Base-by-base conservation (phyloP, 2,113 vertebrate species). In the Chlorodrepanis virens region DNA sequence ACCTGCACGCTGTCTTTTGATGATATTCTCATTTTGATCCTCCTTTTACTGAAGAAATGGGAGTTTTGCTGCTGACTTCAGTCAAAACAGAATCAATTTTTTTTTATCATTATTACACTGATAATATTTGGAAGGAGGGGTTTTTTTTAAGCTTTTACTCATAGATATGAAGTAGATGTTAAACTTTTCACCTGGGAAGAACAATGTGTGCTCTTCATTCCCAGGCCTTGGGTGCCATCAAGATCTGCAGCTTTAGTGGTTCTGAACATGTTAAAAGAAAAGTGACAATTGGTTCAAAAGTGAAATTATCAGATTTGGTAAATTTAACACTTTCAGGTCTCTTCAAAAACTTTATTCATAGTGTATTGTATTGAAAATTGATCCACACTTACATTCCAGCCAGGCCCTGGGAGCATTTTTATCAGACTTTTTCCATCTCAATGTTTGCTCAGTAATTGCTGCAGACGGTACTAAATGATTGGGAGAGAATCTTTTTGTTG, bases 1-100 rank as follows among this genome's bases (percentile, higher is more conserved):
- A 72, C 59, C 68, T 52, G n/a, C 67, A 40, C 42, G 6, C 17
- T 63, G 47, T 59, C 82, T 85, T 93, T 71, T 95, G 83, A 92
- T 83, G 71, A 54, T 81, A 77, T 86, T 96, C 71, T 85, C 63
- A 91, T 96, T 96, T 83, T 83, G 35, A 86, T 90, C 56, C 75
- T 70, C 35, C 82, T 94, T 93, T 90, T 85, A 42, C 54, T 88
- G 78, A 89, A 95, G 74, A 85, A 85, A 95, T 63, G 17, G 7
- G 67, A 93, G 70, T 86, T 96, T 88, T 63, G 24, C 63, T 72
- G 31, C 42, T 44, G n/a, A 47, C 21, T 80, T 83, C 63, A 31
- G 11, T 23, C 63, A 78, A 61, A 91, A 72, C 4, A 54, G 12
- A 68, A 94, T 42, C 8, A 42, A 1, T 21, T 45, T 59, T 40